Conservation (phyloP, 1,140 invertebrate species). For the Penaeus japonicus region DNA sequence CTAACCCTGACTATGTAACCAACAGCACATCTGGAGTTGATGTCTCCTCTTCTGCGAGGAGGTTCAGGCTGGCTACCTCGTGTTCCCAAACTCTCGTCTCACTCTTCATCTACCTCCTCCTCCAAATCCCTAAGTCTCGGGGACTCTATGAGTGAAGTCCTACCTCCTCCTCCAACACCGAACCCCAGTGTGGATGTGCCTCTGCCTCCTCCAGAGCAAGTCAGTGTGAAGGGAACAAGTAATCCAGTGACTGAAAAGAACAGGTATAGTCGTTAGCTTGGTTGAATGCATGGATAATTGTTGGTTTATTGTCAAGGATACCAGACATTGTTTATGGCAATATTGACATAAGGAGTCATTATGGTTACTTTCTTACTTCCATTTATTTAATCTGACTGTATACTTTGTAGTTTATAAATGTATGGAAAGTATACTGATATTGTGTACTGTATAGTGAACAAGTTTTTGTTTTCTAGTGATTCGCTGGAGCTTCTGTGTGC, state of each 20-base stretch:
- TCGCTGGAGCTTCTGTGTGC: slow-evolving; percentile 74
- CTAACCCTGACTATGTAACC: too few relatives aligned
- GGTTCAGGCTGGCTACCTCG: slow-evolving; percentile 47
- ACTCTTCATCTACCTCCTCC: slow-evolving; percentile 64
- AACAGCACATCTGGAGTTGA: slow-evolving; percentile 51
- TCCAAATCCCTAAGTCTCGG: slow-evolving; percentile 63
- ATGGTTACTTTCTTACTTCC: too few relatives aligned
- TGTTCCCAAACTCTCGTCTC: slow-evolving; percentile 61
- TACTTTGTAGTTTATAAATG: too few relatives aligned
- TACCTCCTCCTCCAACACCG: slow-evolving; percentile 50
- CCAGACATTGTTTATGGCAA: neutral
- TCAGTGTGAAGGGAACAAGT: neutral
- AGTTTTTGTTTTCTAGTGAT: slow-evolving; percentile 33
- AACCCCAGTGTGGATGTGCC: slow-evolving; percentile 51
- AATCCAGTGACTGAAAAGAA: slow-evolving; percentile 20
- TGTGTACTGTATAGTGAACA: too few relatives aligned
- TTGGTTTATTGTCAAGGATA: neutral
- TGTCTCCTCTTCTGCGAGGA: slow-evolving; percentile 48
- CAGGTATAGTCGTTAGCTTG: neutral
- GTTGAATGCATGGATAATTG: neutral
- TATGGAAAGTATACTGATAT: too few relatives aligned
- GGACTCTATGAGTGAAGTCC: slow-evolving; percentile 56
- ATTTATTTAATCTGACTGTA: too few relatives aligned
- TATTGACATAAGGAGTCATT: too few relatives aligned
- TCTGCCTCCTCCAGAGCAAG: slow-evolving; percentile 21